phyloP scores from a whole-genome alignment of 2,113 vertebrate genomes.

The Pogona vitticeps region DNA sequence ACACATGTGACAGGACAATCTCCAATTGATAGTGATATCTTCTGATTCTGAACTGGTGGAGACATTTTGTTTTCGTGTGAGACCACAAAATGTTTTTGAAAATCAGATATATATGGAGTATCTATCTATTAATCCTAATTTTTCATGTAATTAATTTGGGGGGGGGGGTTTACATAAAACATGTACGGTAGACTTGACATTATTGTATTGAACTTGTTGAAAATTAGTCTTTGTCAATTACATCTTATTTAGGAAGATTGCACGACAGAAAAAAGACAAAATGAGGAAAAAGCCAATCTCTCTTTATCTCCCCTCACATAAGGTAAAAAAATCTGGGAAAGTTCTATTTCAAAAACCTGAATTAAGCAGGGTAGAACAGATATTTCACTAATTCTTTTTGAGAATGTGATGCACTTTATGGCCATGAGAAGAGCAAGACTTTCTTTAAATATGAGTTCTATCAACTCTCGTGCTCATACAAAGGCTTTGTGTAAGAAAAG shows the following conservation, averaged over 20 bases:
- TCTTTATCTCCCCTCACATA: neutral
- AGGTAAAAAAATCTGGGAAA: neutral
- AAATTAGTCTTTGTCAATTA: neutral
- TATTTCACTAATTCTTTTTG: neutral
- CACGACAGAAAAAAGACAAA: conserved; percentile 3
- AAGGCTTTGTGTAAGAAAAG: neutral
- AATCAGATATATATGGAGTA: too few relatives aligned
- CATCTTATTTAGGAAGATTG: neutral
- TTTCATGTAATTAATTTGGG: too few relatives aligned
- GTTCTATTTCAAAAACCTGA: neutral
- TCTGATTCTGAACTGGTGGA: neutral
- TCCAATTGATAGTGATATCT: neutral
- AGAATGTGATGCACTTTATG: neutral
- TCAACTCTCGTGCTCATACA: neutral
- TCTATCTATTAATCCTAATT: too few relatives aligned
- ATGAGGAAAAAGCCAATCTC: neutral
- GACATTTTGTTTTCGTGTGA: neutral
- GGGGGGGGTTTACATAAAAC: conserved; percentile 2
- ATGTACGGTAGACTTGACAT: neutral
- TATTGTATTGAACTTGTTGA: neutral
- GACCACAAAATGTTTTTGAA: neutral
- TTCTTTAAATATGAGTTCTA: neutral
- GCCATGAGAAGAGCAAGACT: neutral
- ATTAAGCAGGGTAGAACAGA: neutral
- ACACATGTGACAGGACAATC: neutral